Evolutionary conservation across 1,140 invertebrate species (phyloP).

Genomic region (Bombus consobrinus): DNA sequence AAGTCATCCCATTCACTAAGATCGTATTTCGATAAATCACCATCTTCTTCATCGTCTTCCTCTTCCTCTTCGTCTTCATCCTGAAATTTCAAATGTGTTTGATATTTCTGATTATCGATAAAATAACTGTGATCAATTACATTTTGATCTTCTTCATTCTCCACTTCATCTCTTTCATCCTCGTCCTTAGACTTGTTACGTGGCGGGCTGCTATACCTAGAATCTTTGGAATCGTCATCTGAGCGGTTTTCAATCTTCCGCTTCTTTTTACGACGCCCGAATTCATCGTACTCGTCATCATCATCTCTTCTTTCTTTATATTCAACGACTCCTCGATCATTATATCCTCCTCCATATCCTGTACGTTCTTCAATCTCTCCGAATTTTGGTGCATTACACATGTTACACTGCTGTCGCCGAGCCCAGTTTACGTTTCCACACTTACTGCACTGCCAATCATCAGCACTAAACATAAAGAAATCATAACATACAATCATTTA

Average conservation of each 20-base stretch:
- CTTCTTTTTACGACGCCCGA: slow-evolving; percentile 94
- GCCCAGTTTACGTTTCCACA: slow-evolving; percentile 99
- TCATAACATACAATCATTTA: slow-evolving; percentile 3
- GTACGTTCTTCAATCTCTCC: slow-evolving; percentile 93
- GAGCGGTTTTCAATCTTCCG: slow-evolving; percentile 82
- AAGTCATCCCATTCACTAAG: slow-evolving; percentile 88
- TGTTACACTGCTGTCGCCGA: slow-evolving; percentile 96
- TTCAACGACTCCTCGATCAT: slow-evolving; percentile 96
- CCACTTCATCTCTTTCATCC: slow-evolving; percentile 68
- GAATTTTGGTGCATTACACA: slow-evolving; percentile 99
- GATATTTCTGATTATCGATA: not conserved
- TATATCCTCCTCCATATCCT: slow-evolving; percentile 94
- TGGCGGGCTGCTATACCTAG: slow-evolving; percentile 76
- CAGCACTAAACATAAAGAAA: slow-evolving; percentile 89
- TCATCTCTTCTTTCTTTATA: slow-evolving; percentile 94
- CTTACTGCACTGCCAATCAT: slow-evolving; percentile 99
- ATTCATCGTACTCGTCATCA: slow-evolving; percentile 97
- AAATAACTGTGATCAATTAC: slow-evolving; percentile 13
- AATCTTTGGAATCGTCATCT: slow-evolving; percentile 79
- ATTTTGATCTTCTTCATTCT: slow-evolving; percentile 37
- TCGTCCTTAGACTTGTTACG: slow-evolving; percentile 78
- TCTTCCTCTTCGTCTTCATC: slow-evolving; percentile 81
- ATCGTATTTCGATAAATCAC: slow-evolving; percentile 92
- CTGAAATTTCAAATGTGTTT: slow-evolving; percentile 37
- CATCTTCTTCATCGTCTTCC: slow-evolving; percentile 87